A percentile compares a stretch with the other conserved stretches of the same genome.
Evolutionary conservation across 2,797 vertebrate species (phyloP).

Genomic region (Distichodus sexfasciatus): DNA sequence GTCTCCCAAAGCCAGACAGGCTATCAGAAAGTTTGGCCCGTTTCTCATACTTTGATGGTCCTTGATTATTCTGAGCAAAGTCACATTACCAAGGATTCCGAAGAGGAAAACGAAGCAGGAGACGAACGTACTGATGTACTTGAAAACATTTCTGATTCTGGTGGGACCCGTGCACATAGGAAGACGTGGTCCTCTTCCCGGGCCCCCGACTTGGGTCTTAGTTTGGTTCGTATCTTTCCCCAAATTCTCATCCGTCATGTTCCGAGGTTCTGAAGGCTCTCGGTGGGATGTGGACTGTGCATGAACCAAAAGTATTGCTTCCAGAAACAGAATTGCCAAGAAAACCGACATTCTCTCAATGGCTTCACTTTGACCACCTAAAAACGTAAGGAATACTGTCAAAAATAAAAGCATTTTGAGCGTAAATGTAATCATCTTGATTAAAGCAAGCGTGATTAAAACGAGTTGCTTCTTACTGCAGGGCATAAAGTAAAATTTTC

Average conservation of each 20-base stretch:
- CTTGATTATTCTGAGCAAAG: constrained; percentile 87
- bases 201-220: no score
- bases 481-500: no score
- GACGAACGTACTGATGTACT: constrained; percentile 84
- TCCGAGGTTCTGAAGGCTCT: not conserved
- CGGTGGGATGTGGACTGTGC: not conserved
- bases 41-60: constrained; percentile 91
- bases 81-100: constrained; percentile 86
- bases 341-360: not conserved
- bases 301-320: not conserved
- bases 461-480: no score
- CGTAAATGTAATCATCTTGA: no score
- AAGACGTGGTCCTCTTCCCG: constrained; percentile 30
- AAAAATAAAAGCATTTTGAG: no score
- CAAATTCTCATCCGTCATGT: constrained; percentile 1
- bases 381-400: no score
- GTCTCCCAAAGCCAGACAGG: constrained; percentile 88
- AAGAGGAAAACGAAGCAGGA: constrained; percentile 84
- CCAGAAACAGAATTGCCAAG: not conserved
- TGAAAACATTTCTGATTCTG: constrained; percentile 82
- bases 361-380: not conserved
- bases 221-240: constrained; percentile 59
- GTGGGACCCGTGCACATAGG: constrained; percentile 74
- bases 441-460: no score
- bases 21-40: constrained; percentile 88